Evolutionary conservation across 2,797 vertebrate species (phyloP), one percentile per base, ranked within the genome.

Genomic region (Florisuga fusca): DNA sequence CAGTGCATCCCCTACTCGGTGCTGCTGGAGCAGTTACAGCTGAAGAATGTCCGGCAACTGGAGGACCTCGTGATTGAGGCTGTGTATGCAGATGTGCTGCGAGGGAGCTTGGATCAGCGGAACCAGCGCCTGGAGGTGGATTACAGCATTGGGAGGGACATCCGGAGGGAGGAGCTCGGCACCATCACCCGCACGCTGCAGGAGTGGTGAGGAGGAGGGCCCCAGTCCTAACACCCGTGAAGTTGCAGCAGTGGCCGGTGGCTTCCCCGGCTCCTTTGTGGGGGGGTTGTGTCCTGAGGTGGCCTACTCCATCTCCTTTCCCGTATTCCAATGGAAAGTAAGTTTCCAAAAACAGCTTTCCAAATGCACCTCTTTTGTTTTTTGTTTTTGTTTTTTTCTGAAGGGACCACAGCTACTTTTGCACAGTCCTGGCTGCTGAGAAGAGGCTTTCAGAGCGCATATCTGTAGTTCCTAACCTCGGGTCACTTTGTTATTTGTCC

Each of bases 51-150:
- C 61, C 96, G 98, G 73, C 98, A 98, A 59, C 97, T 98, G 62
- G 98, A 98, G 72, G 98, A 98, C 91, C 97, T 98, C 0, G 98
- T 98, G 85, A 98, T 98, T 1, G 98, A 98, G 94, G 98, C 98
- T 0, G 97, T 98, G 57, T 98, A 98, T 0, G 98, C 98, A 0
- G 98, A 98, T 6, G 98, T 98, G 67, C 97, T 98, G 1, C 97
- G 98, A 0, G 98, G 98, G 59, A 98, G 98, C 92, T 88, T 98
- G 96, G 98, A 98, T 89, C 98, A 98, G 92, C 95, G 98, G 67
- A 98, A 98, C 89, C 98, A 98, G 94, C 97, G 97, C 71, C 94
- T 98, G 55, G 98, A 98, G 92, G 98, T 98, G 33, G 98, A 98
- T 92, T 98, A 97, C 95, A 98, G 98, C 96, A 98, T 98, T 15